Evolutionary conservation across 2,888 invertebrate species (phyloP).

Genomic region (Ectemnius continuus): DNA sequence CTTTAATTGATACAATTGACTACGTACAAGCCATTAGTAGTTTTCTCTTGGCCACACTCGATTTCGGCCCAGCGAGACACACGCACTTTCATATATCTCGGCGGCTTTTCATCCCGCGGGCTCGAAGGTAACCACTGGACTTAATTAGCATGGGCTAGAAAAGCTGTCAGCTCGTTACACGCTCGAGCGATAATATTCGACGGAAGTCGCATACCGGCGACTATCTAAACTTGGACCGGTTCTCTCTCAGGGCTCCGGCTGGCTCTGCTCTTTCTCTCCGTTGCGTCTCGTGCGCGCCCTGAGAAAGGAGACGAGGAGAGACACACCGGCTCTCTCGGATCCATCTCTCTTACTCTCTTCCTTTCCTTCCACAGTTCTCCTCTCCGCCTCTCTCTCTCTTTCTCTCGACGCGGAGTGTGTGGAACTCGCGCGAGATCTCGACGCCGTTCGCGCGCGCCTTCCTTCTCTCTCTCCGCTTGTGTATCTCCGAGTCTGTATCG

Average conservation of each 20-base stretch:
- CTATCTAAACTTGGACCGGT: slow-evolving; percentile 57
- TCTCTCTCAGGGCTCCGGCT: slow-evolving; percentile 35
- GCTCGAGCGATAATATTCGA: slow-evolving; percentile 54
- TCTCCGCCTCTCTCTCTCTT: too few species aligned
- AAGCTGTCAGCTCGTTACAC: slow-evolving; percentile 56
- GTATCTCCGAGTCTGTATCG: slow-evolving; percentile 14
- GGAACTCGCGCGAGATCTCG: too few species aligned
- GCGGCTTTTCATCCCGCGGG: slow-evolving; percentile 21
- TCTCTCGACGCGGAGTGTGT: too few species aligned
- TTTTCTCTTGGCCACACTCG: slow-evolving; percentile 11
- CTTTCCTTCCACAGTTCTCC: too few species aligned
- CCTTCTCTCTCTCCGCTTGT: not conserved
- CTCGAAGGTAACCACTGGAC: slow-evolving; percentile 17
- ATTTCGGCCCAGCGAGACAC: slow-evolving; percentile 9
- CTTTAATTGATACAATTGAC: too few species aligned
- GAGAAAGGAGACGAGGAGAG: too few species aligned
- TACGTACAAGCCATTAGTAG: not conserved
- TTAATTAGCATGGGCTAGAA: slow-evolving; percentile 53
- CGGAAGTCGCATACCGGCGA: slow-evolving; percentile 44
- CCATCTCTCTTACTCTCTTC: too few species aligned
- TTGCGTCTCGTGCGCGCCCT: too few species aligned
- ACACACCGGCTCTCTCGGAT: too few species aligned
- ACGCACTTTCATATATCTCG: slow-evolving; percentile 6
- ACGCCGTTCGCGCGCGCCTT: slow-evolving; percentile 19
- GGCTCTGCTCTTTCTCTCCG: not conserved